Evolutionary conservation across 2,888 invertebrate species (phyloP).

Genomic region (Euclidia mi): DNA sequence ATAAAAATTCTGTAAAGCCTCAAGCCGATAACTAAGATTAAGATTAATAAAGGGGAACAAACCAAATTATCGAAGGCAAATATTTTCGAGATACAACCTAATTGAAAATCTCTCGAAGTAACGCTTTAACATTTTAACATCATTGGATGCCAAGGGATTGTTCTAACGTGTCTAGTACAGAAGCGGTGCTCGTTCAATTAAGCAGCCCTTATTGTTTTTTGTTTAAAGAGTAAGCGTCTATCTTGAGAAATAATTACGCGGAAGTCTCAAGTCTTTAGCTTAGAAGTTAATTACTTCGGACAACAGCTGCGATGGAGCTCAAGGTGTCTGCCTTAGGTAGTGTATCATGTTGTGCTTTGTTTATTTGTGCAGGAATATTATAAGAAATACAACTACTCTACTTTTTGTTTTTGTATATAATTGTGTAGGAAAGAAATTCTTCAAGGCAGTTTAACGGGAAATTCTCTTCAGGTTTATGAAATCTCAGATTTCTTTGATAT

Average conservation of each 20-base stretch:
- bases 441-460: no score
- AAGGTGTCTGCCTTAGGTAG: constrained; percentile 29
- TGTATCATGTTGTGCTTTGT: constrained; percentile 34
- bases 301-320: constrained; percentile 66
- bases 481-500: no score
- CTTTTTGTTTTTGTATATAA: constrained; percentile 7
- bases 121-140: constrained; percentile 38
- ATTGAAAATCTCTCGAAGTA: constrained; percentile 31
- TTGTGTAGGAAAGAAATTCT: no score
- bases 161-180: constrained; percentile 41
- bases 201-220: constrained; percentile 55
- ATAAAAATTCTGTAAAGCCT: neutral
- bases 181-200: constrained; percentile 50
- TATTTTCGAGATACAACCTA: constrained; percentile 28
- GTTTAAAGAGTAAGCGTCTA: constrained; percentile 55
- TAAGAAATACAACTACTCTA: constrained; percentile 7
- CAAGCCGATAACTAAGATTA: neutral
- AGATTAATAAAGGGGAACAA: constrained; percentile 2
- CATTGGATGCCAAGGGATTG: constrained; percentile 30
- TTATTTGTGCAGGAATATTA: constrained; percentile 18
- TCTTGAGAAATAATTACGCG: constrained; percentile 63
- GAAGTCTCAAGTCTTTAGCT: constrained; percentile 71
- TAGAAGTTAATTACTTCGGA: constrained; percentile 78
- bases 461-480: no score
- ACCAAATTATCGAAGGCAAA: constrained; percentile 18